phyloP scores from a whole-genome alignment of 2,888 invertebrate genomes.

The Cotesia congregata region DNA sequence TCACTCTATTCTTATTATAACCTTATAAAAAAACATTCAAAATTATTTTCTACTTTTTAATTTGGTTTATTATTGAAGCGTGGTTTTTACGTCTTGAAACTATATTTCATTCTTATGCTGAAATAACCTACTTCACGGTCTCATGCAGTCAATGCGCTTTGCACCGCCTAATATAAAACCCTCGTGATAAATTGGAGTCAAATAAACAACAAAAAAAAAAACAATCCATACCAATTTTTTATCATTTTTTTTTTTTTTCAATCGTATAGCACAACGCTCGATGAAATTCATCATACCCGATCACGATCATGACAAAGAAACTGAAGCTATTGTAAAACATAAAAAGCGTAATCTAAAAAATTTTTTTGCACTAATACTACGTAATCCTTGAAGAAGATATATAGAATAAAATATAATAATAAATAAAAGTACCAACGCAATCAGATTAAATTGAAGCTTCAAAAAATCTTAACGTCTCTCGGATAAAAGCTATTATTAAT shows the following conservation, averaged over 20 bases:
- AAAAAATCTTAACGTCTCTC: conserved; percentile 9
- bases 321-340: neutral
- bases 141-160: neutral
- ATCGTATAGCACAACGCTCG: neutral
- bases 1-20: no score
- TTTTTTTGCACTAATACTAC: neutral
- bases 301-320: neutral
- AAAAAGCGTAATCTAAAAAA: neutral
- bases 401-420: neutral
- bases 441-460: neutral
- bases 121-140: neutral
- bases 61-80: neutral
- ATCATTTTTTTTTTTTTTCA: neutral
- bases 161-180: neutral
- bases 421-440: neutral
- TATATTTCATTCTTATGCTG: neutral
- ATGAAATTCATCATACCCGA: neutral
- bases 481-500: neutral
- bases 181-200: neutral
- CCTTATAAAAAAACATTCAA: no score
- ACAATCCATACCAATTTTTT: neutral
- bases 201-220: neutral
- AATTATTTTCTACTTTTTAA: no score
- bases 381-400: neutral
- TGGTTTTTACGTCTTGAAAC: neutral